Base-by-base conservation (phyloP, 1,140 invertebrate species). In the Bombus impatiens region DNA sequence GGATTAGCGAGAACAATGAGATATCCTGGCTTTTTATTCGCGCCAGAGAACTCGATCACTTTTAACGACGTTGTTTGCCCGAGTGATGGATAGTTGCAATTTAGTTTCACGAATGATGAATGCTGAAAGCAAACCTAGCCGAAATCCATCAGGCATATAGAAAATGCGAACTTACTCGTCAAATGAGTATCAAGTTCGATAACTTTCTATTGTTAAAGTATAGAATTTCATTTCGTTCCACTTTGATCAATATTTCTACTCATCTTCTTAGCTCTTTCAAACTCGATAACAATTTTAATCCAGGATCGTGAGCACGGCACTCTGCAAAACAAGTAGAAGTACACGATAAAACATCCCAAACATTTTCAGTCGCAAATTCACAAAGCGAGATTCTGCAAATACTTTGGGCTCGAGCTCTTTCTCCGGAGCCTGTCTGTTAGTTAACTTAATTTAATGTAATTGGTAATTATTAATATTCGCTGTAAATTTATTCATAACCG, bases 31-130 rank as follows among this genome's bases (percentile, higher is more conserved):
- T 68, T 79, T 79, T 79, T 40, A 22, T 37, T 12, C 25, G 25
- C 8, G 40, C 2, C 4, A 18, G 25, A 13, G 12, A 40, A 8
- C 35, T 18, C 57, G 76, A 57, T 65, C 75, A 18, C 13, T 77
- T 28, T 35, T 53, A 77, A 77, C 47, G 35, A 57, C 35, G 47
- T 28, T 77, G 75, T 76, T 76, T n/a, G n/a, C 74, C 15, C 2
- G 75, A n/a, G 8, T 59, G 75, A 59, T 77, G 75, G 57, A 59
- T 77, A 77, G 35, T 3, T n/a, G 75, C 13, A 77, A 37, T 59
- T 77, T 18, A 40, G 25, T 53, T 32, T 76, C 15, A 25, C 32
- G 53, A 59, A 40, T 57, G 75, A 77, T n/a, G 75, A 40, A 59
- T 28, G 35, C 15, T n/a, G n/a, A 28, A 44, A 8, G 42, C 25